Conservation (phyloP, 2,888 invertebrate species). For the Clostera curtula region DNA sequence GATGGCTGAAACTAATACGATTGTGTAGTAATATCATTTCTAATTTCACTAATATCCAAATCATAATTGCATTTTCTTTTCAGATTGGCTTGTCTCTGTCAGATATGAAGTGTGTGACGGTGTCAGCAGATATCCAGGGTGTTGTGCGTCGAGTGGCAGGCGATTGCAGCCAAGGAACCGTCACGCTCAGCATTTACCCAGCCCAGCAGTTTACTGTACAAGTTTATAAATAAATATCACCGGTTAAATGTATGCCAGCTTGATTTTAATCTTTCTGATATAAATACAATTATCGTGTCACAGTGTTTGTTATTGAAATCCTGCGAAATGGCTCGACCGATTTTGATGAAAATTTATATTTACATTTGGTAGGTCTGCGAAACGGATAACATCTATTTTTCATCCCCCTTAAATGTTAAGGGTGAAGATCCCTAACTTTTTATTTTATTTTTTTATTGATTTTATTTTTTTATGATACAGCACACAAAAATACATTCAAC, state of each 20-base stretch:
- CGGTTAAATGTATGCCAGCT: neutral
- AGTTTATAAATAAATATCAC: conserved; percentile 22
- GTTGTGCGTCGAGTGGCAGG: conserved; percentile 27
- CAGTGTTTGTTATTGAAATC: too few relatives aligned
- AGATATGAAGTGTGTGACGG: conserved; percentile 32
- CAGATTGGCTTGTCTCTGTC: conserved; percentile 29
- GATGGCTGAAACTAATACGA: too few relatives aligned
- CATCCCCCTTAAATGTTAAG: too few relatives aligned
- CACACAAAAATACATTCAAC: too few relatives aligned
- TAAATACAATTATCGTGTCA: neutral
- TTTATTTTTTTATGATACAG: too few relatives aligned
- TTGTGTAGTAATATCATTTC: too few relatives aligned
- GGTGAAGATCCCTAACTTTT: neutral
- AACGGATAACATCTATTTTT: too few relatives aligned
- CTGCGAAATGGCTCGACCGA: too few relatives aligned
- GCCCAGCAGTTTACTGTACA: conserved; percentile 25
- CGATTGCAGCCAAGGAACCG: conserved; percentile 24
- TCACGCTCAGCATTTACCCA: conserved; percentile 27
- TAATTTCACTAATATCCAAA: too few relatives aligned
- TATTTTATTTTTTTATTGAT: neutral
- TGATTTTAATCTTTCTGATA: neutral
- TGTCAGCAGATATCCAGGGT: conserved; percentile 22
- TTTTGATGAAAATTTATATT: too few relatives aligned
- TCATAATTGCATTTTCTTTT: too few relatives aligned
- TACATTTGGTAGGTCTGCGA: too few relatives aligned